Evolutionary conservation across 2,797 vertebrate genomes (phyloP), one percentile per base, ranked within the genome.

Genomic region (Hirundo rustica): DNA sequence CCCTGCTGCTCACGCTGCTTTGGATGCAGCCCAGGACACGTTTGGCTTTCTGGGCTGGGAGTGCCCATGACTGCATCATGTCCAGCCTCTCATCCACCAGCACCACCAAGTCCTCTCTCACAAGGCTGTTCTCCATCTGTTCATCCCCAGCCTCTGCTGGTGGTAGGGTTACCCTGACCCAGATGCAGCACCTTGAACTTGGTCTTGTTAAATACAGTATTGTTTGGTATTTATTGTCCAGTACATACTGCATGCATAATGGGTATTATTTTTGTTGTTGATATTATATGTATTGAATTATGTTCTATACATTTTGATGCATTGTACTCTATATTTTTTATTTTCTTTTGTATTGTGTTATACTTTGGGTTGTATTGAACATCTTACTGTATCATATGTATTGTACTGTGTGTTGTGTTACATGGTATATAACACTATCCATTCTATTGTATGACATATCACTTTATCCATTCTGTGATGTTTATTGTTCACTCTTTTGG

Each of bases 121-220:
- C 7, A 72, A 42, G 29, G 34, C 50, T 55, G 23, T 10, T n/a
- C 10, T 32, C 0, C 0, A 19, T 8, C 36, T 44, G 7, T 4
- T 27, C 18, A 22, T 32, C 4, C 4, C 3, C 11, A 47, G n/a
- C 2, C 47, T 53, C 19, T 9, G 13, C 1, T 61, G 16, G 11
- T 29, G 2, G 1, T 10, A 16, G 34, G 2, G 20, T 18, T 54
- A 10, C 4, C 4, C 21, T 0, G 0, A 27, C 15, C 3, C 1
- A 64, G 26, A 4, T 16, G 19, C 10, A 64, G 42, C 17, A 57
- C 5, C 22, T 42, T 34, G 18, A 2, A 30, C 12, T 64, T 23
- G 5, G 21, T 32, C 30, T 42, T 62, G 11, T 34, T 30, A 34
- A 70, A 55, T 42, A 36, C 2, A 55, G 4, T 22, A 19, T 16